Evolutionary conservation across 2,888 invertebrate species (phyloP), one percentile per base, ranked within the genome.

Genomic region (Eulithis prunata): DNA sequence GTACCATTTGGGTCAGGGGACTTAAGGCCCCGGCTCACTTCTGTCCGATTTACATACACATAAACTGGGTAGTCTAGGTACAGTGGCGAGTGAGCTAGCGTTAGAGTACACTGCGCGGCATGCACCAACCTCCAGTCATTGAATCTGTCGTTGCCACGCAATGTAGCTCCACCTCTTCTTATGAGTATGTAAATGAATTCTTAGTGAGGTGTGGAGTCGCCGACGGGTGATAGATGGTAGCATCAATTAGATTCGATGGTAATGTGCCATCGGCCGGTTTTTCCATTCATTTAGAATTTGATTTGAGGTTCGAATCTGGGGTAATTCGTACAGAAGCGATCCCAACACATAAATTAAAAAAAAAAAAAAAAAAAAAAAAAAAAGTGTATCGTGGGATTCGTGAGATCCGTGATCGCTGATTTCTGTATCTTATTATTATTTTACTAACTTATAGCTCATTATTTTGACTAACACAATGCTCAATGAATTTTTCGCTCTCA

Each of bases 221-320:
- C 46, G 58, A 43, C 28, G 53, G 58, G 54, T 64, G 64, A 64
- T 58, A 49, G 54, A 58, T 58, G 58, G 54, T 32, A 11, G 3
- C 51, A 32, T 59, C 59, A 13, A 43, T 53, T 43, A 51, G 58
- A 52, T 53, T 43, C 28, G 51, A 59, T 52, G 59, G 53, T 59
- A 52, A 59, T 59, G 28, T 59, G 58, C n/a, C 10, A 14, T n/a
- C 49, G 51, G 14, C 21, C 45, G 43, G 55, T n/a, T 28, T 28
- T 21, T 32, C 41, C 38, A 52, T 52, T 59, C 28, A 59, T 52
- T 59, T 52, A 32, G 41, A 41, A 58, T 56, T 45, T 49, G 36
- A 55, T 47, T 13, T 28, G n/a, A 32, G 28, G n/a, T 11, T 55
- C 4, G 51, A 45, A 57, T 57, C 52, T 59, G 32, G 41, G 49